Base-by-base conservation (phyloP, 2,113 vertebrate genomes). In the Sigmodon hispidus region DNA sequence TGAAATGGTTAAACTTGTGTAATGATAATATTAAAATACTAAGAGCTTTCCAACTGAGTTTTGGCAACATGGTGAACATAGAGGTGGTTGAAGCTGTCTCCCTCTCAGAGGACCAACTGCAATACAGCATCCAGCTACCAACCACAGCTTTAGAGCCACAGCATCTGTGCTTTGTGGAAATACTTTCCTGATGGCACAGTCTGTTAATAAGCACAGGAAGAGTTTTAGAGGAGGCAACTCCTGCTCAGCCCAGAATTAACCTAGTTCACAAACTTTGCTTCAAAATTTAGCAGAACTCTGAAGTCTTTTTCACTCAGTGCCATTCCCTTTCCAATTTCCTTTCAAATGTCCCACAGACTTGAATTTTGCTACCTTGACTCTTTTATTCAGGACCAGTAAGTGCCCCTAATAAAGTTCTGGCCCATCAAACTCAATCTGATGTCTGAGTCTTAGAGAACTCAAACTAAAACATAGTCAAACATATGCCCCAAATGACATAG, bases 11-110 rank as follows among this genome's bases (percentile, higher is more conserved):
- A 43, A 55, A 63, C n/a, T 84, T 84, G 26, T 40, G 5, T 34
- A 17, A 17, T 65, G 8, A 31, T 69, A 91, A 45, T 94, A 88
- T 96, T 77, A 80, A n/a, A 70, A 57, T 13, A 70, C 12, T 63
- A 81, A 40, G 15, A 52, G 0, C 5, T 17, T 59, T 92, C 55
- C 1, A 77, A 91, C 43, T 77, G 61, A 50, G n/a, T 8, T 36
- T 31, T 80, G 36, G 19, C 13, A 8, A 13, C 67, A 13, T 34
- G 26, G 16, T 75, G 50, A 29, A 15, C 29, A 6, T 13, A 7
- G 34, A 55, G 34, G 40, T 63, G 5, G 5, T 40, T 29, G 26
- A 15, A 16, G 76, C 34, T 24, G 5, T 73, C 29, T 50, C 7
- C 12, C 69, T 87, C 31, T 34, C 21, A 15, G 12, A 57, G 36